Base-by-base conservation (phyloP, 2,113 vertebrate species). In the Rafetus swinhoei region DNA sequence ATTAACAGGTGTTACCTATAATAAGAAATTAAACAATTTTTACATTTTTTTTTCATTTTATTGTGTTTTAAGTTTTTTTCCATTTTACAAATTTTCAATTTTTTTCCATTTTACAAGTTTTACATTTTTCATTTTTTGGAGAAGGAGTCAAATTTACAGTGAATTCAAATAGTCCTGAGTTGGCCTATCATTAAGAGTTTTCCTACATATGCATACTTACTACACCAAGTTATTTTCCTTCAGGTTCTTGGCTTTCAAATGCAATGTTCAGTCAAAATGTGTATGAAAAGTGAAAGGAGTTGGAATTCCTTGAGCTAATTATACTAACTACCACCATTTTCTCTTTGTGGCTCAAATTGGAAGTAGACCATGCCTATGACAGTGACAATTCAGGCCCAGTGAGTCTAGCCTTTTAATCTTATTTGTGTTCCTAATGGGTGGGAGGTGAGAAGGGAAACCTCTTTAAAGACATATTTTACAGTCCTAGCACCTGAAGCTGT, bases 251-350 rank as follows among this genome's bases (percentile, higher is more conserved):
- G 18, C 56, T 79, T 35, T 92, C 85, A 86, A 27, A 1, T 93
- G 85, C 15, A 76, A 88, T 6, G 11, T 81, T 74, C 88, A 85
- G 94, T 94, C 9, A 91, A 84, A 89, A 53, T 5, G 91, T 16
- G 25, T 56, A 91, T 84, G 88, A 94, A 29, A 93, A 93, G 25
- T 15, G 80, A 29, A 45, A 72, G 59, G 62, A 93, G 13, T 82
- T 95, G 94, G 95, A 97, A 95, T 86, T 93, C 86, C 92, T 95
- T 95, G 86, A 92, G 62, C 25, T 72, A 86, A 81, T 91, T 25
- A 16, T 50, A 5, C 1, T 14, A 59, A 84, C 57, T 22, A 35
- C 45, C 53, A 79, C 77, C 92, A 85, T 2, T 50, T 95, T 95
- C 93, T 81, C 1, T n/a, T 84, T 93, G 18, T 35, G 24, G 39